Evolutionary conservation across 2,888 invertebrate genomes (phyloP), one percentile per base, ranked within the genome.

Genomic region (Parascotia fuliginaria): DNA sequence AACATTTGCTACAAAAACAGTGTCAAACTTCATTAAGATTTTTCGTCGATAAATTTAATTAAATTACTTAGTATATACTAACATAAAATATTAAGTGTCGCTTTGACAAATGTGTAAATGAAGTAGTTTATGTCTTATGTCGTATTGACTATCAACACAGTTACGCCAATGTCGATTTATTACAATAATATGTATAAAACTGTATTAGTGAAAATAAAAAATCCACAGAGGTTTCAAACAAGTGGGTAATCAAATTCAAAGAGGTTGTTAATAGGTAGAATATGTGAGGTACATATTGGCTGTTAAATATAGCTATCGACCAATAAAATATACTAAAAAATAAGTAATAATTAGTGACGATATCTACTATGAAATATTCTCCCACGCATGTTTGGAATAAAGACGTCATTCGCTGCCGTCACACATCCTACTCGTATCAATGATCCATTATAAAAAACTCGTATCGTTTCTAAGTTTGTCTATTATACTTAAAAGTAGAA

Each of bases 51-150:
- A 28, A 43, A 48, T 24, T 40, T 13, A 14, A 50, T 39, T 28
- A 52, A 48, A 68, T 59, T 54, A 43, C 60, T 44, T 14, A 41
- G 47, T 64, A 53, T 45, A 55, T 50, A 57, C 43, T 48, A 47
- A 36, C 53, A 51, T 60, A 55, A 68, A 59, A 64, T 61, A 69
- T 66, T 54, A 69, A 47, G 70, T 70, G 70, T 58, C 58, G 52
- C 40, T 60, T 61, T 67, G 65, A 67, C 57, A 67, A 65, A 67
- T 67, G 59, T 57, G 28, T 48, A 57, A 62, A 65, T 59, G 53
- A 58, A 60, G 60, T 52, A 59, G 45, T 62, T 60, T 63, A 61
- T 60, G 42, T 55, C 27, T 36, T 39, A 55, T 38, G 42, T 47
- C 42, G 51, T 60, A 63, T 61, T 68, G 55, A 55, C 51, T 55